Evolutionary conservation across 2,113 vertebrate species (phyloP).

Genomic region (Antechinus stuartii): DNA sequence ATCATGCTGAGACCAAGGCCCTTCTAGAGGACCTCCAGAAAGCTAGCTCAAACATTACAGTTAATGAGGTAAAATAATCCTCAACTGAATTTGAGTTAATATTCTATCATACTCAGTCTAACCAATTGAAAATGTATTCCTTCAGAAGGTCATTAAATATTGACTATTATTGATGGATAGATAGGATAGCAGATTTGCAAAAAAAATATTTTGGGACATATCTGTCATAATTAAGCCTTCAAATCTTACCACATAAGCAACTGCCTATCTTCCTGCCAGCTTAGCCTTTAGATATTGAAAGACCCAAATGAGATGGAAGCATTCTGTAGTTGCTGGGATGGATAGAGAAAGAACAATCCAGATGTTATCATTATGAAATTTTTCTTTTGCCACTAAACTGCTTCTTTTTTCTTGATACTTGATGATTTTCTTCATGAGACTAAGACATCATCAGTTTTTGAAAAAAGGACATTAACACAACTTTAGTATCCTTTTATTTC

Average conservation of each 20-base stretch:
- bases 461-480: conserved; percentile 23
- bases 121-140: conserved; percentile 6
- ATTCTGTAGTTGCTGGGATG: not conserved
- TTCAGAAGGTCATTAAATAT: not conserved
- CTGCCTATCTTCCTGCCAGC: not conserved
- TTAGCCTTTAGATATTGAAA: conserved; percentile 45
- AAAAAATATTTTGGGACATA: not conserved
- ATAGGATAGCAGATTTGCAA: not conserved
- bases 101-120: not conserved
- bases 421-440: conserved; percentile 11
- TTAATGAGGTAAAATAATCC: not conserved
- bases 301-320: not conserved
- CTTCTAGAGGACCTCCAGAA: too few species aligned
- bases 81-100: not conserved
- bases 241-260: conserved; percentile 10
- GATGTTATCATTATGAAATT: not conserved
- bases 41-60: too few species aligned
- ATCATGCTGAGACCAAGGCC: too few species aligned
- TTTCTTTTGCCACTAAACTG: conserved; percentile 5
- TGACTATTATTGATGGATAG: conserved; percentile 31
- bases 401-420: not conserved
- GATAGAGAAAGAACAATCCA: not conserved
- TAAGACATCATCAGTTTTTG: conserved; percentile 1
- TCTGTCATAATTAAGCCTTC: conserved; percentile 9
- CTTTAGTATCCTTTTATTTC: conserved; percentile 15